Percentiles rank a stretch among this genome's conserved stretches.
These are phyloP conservation scores for Drosophila tsacasi DNA, from an alignment of 1,140 invertebrate species.

Conservation along the genomic window DNA sequence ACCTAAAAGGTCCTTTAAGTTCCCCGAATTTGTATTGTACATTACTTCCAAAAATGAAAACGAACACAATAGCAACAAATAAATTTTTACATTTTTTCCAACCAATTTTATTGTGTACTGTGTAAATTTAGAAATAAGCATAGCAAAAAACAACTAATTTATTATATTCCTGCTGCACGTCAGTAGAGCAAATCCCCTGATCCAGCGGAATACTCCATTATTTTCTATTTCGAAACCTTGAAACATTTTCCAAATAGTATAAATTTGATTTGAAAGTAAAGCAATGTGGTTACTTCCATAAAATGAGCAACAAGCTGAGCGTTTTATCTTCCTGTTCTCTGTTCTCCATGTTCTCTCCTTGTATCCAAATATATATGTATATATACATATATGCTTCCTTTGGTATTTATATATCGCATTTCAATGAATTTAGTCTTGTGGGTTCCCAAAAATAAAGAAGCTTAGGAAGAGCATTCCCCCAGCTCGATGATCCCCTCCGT, in stretches of 20 bases:
- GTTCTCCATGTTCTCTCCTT: neutral
- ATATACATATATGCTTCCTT: neutral
- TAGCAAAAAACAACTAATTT: conserved; percentile 13
- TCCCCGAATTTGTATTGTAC: no score
- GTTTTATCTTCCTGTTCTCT: neutral
- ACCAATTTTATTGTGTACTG: neutral
- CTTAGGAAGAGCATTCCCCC: neutral
- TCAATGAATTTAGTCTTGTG: neutral
- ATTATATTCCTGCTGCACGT: neutral
- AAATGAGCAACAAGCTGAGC: neutral
- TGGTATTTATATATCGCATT: neutral
- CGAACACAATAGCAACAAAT: neutral
- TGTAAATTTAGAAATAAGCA: neutral
- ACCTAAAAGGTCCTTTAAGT: no score
- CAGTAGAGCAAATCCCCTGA: neutral
- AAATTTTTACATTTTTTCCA: neutral
- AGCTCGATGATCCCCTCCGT: neutral
- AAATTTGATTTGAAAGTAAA: neutral
- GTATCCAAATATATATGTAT: conserved; percentile 8
- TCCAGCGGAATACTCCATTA: neutral
- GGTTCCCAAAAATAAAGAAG: neutral
- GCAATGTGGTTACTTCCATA: neutral
- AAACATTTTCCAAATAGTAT: neutral
- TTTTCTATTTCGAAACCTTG: neutral
- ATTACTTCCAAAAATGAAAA: neutral